Base-by-base conservation (phyloP, 2,888 invertebrate species). In the Heliconius ethilla region DNA sequence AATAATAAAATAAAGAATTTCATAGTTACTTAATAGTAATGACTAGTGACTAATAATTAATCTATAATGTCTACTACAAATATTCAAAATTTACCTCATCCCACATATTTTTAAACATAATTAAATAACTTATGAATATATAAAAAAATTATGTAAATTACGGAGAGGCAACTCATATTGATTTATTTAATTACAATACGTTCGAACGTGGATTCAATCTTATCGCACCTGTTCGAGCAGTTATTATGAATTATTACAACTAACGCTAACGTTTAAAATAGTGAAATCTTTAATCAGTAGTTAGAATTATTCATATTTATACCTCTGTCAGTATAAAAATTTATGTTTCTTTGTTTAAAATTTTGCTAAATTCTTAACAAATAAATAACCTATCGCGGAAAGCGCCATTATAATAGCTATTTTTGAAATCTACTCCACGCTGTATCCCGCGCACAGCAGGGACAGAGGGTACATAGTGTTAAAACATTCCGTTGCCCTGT, bases 231-330 rank as follows among this genome's bases (percentile, higher is more conserved):
- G 82, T 80, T 78, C 66, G 65, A 74, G 79, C 77, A 78, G 79
- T 82, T 80, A 82, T 78, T 82, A 82, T 82, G 82, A 82, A 81
- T 82, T 80, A 82, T 78, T 65, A 75, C 59, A 75, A 51, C 37
- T 78, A 75, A 67, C 55, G 22, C 55, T 25, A 70, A 74, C 73
- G 65, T 77, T 69, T 69, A 27, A 45, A 69, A 59, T 70, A 74
- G 40, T 72, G 37, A 79, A 80, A 76, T 76, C 66, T 73, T 51
- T 81, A 74, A 79, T 78, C 75, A 40, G 69, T 18, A 11, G 67
- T 40, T 40, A 25, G 13, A 69, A 74, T 70, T 76, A 69, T 73
- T 78, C 40, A 62, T 22, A 45, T 74, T 45, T 74, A 40, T 11
- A 27, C 3, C 6, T 55, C 7, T 22, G 22, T 55, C 22, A 6